Percentiles rank a stretch among this genome's conserved stretches.
Conservation (phyloP, 2,888 invertebrate species). For the Pyrochroa serraticornis region DNA sequence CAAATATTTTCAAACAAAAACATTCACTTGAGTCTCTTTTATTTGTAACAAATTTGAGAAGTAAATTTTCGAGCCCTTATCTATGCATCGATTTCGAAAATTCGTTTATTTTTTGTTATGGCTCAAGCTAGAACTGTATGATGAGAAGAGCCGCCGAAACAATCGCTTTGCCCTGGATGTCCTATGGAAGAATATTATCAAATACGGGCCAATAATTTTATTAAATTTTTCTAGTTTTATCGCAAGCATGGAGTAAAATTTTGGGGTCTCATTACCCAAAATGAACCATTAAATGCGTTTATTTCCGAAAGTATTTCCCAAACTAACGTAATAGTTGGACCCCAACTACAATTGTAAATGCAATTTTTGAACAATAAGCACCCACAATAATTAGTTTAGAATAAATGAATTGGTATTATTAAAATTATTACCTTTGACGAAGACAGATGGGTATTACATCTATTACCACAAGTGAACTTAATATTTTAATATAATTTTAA, state of each 20-base stretch:
- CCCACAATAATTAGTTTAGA: constrained; percentile 52
- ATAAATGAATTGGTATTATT: constrained; percentile 70
- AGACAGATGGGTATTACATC: constrained; percentile 70
- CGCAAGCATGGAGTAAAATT: constrained; percentile 66
- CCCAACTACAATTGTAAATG: constrained; percentile 32
- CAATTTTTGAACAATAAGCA: too few relatives aligned
- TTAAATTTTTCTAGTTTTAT: constrained; percentile 81
- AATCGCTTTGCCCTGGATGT: too few relatives aligned
- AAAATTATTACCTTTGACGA: constrained; percentile 80
- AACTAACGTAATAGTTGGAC: constrained; percentile 28
- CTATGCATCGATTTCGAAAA: too few relatives aligned
- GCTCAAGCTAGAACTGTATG: too few relatives aligned
- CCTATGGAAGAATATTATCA: constrained; percentile 64
- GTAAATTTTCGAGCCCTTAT: too few relatives aligned
- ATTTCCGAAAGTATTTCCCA: constrained; percentile 9
- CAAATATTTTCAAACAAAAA: too few relatives aligned
- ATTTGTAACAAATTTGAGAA: too few relatives aligned
- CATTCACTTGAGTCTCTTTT: too few relatives aligned
- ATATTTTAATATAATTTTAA: neutral
- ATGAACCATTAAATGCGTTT: constrained; percentile 77
- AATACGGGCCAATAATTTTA: constrained; percentile 80
- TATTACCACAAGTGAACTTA: constrained; percentile 24
- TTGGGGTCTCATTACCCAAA: constrained; percentile 88
- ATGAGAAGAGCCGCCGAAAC: too few relatives aligned
- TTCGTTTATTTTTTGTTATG: too few relatives aligned